Conservation (phyloP, 2,113 vertebrate genomes). For the Tor tambroides region DNA sequence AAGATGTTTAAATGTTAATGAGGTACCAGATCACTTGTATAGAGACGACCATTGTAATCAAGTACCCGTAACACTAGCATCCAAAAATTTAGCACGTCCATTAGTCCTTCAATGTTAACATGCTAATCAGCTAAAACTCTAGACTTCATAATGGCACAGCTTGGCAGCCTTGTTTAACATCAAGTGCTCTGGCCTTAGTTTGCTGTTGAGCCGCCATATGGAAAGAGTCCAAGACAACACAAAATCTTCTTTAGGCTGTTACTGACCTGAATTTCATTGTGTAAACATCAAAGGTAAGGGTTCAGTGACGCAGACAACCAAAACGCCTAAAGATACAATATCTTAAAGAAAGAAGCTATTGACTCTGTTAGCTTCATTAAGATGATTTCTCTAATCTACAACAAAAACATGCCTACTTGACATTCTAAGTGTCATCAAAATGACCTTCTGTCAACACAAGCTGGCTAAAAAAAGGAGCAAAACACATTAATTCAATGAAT, state of each 20-base stretch:
- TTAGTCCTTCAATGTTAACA: conserved; percentile 31
- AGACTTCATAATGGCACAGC: conserved; percentile 30
- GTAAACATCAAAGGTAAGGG: conserved; percentile 37
- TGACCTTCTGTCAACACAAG: background rate
- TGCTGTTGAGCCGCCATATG: conserved; percentile 15
- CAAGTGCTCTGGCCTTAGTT: conserved; percentile 20
- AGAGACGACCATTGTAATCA: background rate
- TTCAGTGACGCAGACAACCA: background rate
- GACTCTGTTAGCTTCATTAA: background rate
- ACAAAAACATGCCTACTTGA: conserved; percentile 9
- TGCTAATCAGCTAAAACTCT: conserved; percentile 44
- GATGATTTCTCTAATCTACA: background rate
- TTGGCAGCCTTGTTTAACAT: conserved; percentile 41
- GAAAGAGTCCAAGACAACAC: conserved; percentile 35
- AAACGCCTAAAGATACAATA: background rate
- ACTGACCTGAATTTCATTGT: conserved; percentile 37
- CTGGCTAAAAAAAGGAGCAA: background rate
- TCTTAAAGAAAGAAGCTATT: background rate
- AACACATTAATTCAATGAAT: background rate
- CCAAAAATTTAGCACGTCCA: conserved; percentile 2
- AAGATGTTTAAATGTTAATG: conserved; percentile 30
- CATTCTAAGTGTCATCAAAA: background rate
- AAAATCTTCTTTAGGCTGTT: conserved; percentile 36
- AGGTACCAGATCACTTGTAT: background rate
- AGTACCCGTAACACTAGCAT: background rate